phyloP scores from a whole-genome alignment of 2,888 invertebrate genomes.

The Rhodophaea formosa region DNA sequence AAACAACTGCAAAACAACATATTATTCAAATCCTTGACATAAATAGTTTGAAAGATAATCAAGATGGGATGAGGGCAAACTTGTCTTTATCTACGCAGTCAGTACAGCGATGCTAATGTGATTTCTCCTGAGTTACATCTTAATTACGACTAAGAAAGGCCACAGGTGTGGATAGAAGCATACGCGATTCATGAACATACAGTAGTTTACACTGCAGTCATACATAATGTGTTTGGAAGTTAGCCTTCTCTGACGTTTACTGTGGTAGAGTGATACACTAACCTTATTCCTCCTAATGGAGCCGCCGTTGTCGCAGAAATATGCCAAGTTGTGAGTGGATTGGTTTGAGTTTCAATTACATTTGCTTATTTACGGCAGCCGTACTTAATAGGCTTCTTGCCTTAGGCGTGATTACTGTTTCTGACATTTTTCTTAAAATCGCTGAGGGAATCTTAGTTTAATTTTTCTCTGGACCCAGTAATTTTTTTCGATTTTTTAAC shows the following conservation, averaged over 20 bases:
- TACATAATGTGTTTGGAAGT: not conserved
- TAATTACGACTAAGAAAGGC: no score
- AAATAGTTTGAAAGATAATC: no score
- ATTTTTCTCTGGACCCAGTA: no score
- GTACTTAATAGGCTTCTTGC: not conserved
- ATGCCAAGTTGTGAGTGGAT: slow-evolving; percentile 38
- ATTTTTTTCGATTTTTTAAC: no score
- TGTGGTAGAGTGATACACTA: slow-evolving; percentile 5
- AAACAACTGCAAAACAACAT: no score
- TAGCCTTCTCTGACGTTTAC: not conserved
- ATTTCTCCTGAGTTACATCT: no score
- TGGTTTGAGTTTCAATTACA: slow-evolving; percentile 37
- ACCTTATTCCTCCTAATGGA: slow-evolving; percentile 34
- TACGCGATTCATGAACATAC: no score
- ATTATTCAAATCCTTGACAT: no score
- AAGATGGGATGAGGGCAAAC: no score
- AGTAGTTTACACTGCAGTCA: not conserved
- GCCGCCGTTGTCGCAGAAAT: slow-evolving; percentile 33
- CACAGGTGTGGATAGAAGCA: no score
- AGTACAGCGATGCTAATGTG: no score
- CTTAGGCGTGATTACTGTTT: not conserved
- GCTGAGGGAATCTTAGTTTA: not conserved
- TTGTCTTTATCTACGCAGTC: no score
- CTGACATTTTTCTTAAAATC: not conserved
- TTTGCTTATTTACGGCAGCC: slow-evolving; percentile 21